These are phyloP conservation scores for Hystrix cristata DNA, from an alignment of 2,113 vertebrate genomes.

Conservation along the genomic window DNA sequence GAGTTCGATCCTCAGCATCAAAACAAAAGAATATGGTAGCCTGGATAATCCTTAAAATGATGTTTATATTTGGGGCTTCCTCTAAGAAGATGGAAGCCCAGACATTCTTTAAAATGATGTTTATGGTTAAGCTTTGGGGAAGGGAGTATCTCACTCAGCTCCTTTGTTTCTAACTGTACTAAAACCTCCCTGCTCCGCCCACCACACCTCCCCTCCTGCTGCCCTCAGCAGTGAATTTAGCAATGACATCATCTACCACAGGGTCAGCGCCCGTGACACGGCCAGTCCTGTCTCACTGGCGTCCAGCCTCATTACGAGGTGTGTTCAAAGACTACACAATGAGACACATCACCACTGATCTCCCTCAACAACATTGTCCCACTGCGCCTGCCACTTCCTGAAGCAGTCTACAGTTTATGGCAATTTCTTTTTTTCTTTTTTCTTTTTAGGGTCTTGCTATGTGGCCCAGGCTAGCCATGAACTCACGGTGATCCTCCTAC, in stretches of 20 bases:
- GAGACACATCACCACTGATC: background rate
- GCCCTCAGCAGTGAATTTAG: background rate
- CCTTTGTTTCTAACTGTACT: too few relatives aligned
- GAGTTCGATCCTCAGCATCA: too few relatives aligned
- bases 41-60: too few relatives aligned
- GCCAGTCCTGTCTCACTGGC: background rate
- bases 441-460: background rate
- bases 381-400: background rate
- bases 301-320: background rate
- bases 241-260: background rate
- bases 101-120: too few relatives aligned
- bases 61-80: too few relatives aligned
- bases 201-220: background rate
- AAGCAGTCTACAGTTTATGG: background rate
- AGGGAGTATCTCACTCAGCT: too few relatives aligned
- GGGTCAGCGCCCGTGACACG: background rate
- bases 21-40: too few relatives aligned
- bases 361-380: background rate
- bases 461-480: background rate
- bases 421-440: background rate
- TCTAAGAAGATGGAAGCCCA: too few relatives aligned
- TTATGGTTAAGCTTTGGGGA: too few relatives aligned
- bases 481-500: background rate
- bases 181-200: background rate
- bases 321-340: background rate